Conservation (phyloP, 2,797 vertebrate species). For the Etheostoma perlongum region DNA sequence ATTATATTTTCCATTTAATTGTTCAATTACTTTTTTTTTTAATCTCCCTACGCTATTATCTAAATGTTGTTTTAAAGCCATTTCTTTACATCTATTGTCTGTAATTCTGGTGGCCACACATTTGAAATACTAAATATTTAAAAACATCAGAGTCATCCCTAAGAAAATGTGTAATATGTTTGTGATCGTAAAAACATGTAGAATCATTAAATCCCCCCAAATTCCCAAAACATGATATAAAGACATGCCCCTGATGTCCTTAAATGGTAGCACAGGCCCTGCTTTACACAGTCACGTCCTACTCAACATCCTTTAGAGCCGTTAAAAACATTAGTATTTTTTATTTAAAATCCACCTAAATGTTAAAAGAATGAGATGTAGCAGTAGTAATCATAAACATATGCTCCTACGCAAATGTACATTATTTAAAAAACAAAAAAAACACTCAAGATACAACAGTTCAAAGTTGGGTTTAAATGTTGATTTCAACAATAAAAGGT, state of each 20-base stretch:
- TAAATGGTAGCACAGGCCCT: not conserved
- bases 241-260: not conserved
- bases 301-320: not conserved
- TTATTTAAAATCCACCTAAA: conserved; percentile 31
- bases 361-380: conserved; percentile 4
- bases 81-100: too few relatives aligned
- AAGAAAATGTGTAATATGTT: not conserved
- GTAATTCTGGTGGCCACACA: not conserved
- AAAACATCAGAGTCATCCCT: not conserved
- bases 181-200: not conserved
- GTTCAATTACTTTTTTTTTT: not conserved
- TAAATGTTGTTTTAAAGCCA: too few relatives aligned
- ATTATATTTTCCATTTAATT: not conserved
- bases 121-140: too few relatives aligned
- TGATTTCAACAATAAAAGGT: not conserved
- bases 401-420: conserved; percentile 11
- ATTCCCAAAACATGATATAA: not conserved
- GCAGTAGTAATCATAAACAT: not conserved
- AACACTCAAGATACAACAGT: not conserved
- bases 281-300: not conserved
- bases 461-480: not conserved
- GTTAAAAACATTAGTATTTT: conserved; percentile 23
- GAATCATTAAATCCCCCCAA: not conserved
- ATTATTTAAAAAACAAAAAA: conserved; percentile 16
- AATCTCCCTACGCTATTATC: not conserved